Conservation (phyloP, 2,797 vertebrate species). For the Bradypus variegatus region DNA sequence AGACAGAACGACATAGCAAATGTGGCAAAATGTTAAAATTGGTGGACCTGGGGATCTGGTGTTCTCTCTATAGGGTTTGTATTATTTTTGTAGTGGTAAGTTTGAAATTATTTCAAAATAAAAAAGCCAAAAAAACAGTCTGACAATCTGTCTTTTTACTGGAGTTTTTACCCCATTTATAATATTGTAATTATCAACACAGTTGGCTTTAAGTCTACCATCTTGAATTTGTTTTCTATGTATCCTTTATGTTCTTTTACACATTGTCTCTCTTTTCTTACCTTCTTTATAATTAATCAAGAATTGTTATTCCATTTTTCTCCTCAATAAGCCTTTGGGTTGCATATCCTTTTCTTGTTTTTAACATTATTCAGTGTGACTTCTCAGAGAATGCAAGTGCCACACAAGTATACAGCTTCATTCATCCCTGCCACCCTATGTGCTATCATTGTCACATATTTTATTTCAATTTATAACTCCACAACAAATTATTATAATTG, state of each 20-base stretch:
- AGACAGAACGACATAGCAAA: no score
- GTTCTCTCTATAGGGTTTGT: no score
- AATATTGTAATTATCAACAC: accelerated
- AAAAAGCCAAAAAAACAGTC: neutral
- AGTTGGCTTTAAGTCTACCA: neutral
- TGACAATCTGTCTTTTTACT: neutral
- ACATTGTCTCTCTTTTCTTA: neutral
- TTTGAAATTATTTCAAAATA: no score
- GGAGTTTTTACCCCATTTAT: neutral
- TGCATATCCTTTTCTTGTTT: neutral
- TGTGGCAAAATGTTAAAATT: no score
- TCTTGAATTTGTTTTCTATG: neutral
- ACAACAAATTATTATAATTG: neutral
- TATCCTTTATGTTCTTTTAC: neutral
- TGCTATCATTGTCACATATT: neutral
- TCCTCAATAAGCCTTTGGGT: neutral
- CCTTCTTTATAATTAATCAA: neutral
- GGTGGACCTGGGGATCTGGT: no score
- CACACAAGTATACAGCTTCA: neutral
- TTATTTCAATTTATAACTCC: neutral
- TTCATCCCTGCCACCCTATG: no score
- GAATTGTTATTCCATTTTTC: neutral
- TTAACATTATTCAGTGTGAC: neutral
- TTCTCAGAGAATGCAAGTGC: neutral
- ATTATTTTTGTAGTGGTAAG: no score